phyloP scores from a whole-genome alignment of 2,113 vertebrate genomes.

The Suricata suricatta region DNA sequence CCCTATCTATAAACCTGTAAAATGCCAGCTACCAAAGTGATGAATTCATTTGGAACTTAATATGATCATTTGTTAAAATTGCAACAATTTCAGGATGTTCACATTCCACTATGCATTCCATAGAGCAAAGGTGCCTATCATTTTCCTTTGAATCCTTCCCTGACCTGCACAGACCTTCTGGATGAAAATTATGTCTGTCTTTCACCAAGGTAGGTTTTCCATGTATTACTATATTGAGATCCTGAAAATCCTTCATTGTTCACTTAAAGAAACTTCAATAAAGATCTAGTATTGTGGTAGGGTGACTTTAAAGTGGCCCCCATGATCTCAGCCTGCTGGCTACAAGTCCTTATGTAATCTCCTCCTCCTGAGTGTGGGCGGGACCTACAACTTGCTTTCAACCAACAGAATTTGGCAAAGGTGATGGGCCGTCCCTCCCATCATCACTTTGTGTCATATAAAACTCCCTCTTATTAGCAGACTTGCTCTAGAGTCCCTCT shows the following conservation, averaged over 20 bases:
- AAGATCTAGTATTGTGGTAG: too few species aligned
- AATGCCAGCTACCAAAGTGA: neutral
- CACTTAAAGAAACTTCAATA: neutral
- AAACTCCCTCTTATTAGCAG: neutral
- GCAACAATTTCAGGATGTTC: neutral
- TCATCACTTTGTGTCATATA: neutral
- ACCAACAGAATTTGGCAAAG: neutral
- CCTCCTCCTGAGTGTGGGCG: neutral
- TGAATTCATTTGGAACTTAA: neutral
- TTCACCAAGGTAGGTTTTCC: neutral
- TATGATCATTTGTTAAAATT: neutral
- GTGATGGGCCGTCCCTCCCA: neutral
- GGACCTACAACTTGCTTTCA: neutral
- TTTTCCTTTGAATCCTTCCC: neutral
- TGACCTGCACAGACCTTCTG: neutral
- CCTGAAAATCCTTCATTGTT: neutral
- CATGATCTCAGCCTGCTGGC: neutral
- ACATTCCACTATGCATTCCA: neutral
- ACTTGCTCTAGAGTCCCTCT: neutral
- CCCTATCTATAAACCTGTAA: neutral
- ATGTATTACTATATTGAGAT: neutral
- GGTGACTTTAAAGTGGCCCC: neutral
- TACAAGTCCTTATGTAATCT: neutral
- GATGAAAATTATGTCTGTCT: neutral
- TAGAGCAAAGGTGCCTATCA: neutral